These are phyloP conservation scores for Emys orbicularis DNA, from an alignment of 2,797 vertebrate species.

Conservation along the genomic window DNA sequence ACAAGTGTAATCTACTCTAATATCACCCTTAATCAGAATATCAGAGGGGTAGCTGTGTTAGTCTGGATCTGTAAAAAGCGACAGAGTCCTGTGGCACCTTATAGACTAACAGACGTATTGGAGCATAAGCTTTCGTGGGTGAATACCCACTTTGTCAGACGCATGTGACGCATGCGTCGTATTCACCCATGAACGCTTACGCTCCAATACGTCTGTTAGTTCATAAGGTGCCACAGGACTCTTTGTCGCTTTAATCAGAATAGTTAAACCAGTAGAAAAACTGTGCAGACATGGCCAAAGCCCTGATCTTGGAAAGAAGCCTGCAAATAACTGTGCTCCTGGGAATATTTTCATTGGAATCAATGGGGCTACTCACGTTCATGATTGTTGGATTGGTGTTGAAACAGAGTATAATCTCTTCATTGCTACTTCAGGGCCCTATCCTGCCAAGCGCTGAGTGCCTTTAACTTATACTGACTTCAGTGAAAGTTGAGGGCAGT, in stretches of 20 bases:
- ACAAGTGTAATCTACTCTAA: background rate
- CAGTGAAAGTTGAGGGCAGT: background rate
- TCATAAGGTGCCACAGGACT: too few species aligned
- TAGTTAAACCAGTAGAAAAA: background rate
- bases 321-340: background rate
- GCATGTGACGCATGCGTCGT: too few species aligned
- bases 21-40: background rate
- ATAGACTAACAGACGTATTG: too few species aligned
- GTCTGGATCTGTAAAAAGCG: too few species aligned
- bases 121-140: too few species aligned
- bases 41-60: too few species aligned
- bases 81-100: too few species aligned
- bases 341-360: constrained; percentile 25
- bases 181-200: too few species aligned
- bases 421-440: background rate
- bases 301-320: background rate
- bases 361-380: background rate
- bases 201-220: too few species aligned
- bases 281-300: background rate
- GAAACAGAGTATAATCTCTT: background rate
- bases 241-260: background rate
- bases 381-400: background rate
- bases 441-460: background rate
- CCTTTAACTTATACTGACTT: background rate
- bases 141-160: too few species aligned